Conservation (phyloP, 2,888 invertebrate genomes). For the Euplexia lucipara region DNA sequence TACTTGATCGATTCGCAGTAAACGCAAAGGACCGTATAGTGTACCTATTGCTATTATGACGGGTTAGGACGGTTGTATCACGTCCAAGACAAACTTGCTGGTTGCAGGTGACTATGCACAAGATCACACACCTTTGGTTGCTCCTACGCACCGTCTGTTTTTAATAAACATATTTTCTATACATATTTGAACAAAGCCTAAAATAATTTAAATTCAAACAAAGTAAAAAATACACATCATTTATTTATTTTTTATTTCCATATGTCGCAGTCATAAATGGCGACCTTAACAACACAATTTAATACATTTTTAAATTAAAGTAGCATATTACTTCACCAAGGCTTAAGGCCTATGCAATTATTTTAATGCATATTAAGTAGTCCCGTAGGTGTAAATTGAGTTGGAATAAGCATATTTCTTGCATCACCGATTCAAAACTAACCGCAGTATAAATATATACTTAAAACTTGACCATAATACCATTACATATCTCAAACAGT, state of each 20-base stretch:
- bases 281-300: neutral
- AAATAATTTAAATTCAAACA: neutral
- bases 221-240: neutral
- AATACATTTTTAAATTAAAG: constrained; percentile 3
- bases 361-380: constrained; percentile 34
- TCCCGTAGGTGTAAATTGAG: constrained; percentile 42
- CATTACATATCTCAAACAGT: constrained; percentile 32
- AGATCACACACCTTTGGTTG: constrained; percentile 14
- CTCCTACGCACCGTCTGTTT: constrained; percentile 24
- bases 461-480: constrained; percentile 18
- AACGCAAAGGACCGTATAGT: constrained; percentile 19
- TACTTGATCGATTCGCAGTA: constrained; percentile 7
- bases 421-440: constrained; percentile 23
- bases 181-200: neutral
- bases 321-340: neutral
- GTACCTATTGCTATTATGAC: neutral
- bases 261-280: neutral
- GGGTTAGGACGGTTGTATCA: constrained; percentile 30
- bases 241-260: neutral
- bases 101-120: constrained; percentile 33
- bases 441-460: constrained; percentile 44
- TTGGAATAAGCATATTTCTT: constrained; percentile 12
- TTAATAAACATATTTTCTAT: neutral
- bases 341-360: neutral
- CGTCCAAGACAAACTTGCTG: constrained; percentile 39